These are phyloP conservation scores for Magallana nippona DNA, from an alignment of 2,888 invertebrate species.

Conservation along the genomic window DNA sequence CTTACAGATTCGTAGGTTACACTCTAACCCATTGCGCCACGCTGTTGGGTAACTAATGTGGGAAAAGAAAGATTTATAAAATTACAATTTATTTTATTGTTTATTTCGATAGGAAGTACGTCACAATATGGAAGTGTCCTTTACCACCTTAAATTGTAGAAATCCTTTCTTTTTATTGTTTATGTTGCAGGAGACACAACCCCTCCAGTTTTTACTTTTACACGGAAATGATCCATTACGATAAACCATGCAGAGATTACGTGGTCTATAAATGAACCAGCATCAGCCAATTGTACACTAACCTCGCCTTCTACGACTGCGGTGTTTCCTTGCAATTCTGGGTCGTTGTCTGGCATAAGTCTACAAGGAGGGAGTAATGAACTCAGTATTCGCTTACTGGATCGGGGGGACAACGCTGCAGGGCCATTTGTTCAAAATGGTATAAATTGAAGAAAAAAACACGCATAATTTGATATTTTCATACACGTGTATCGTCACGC, in stretches of 20 bases:
- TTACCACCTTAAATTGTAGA: too few species aligned
- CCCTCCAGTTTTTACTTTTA: not conserved
- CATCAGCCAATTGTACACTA: not conserved
- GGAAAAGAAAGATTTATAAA: too few species aligned
- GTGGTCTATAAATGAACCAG: constrained; percentile 4
- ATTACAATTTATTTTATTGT: too few species aligned
- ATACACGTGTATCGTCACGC: too few species aligned
- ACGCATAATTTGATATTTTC: too few species aligned
- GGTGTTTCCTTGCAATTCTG: not conserved
- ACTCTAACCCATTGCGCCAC: too few species aligned
- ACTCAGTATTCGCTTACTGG: not conserved
- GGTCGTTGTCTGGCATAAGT: not conserved
- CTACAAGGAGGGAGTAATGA: not conserved
- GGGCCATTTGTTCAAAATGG: not conserved
- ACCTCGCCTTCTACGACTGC: not conserved
- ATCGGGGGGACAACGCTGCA: not conserved
- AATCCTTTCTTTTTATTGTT: too few species aligned
- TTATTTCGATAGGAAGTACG: too few species aligned
- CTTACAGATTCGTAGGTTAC: too few species aligned
- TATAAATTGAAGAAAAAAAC: not conserved
- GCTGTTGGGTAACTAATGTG: too few species aligned
- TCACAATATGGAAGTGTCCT: too few species aligned
- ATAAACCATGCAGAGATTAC: not conserved
- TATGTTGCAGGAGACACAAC: not conserved
- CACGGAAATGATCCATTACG: not conserved